Evolutionary conservation across 2,113 vertebrate species (phyloP), one percentile per base, ranked within the genome.

Genomic region (Larimichthys polyactis): DNA sequence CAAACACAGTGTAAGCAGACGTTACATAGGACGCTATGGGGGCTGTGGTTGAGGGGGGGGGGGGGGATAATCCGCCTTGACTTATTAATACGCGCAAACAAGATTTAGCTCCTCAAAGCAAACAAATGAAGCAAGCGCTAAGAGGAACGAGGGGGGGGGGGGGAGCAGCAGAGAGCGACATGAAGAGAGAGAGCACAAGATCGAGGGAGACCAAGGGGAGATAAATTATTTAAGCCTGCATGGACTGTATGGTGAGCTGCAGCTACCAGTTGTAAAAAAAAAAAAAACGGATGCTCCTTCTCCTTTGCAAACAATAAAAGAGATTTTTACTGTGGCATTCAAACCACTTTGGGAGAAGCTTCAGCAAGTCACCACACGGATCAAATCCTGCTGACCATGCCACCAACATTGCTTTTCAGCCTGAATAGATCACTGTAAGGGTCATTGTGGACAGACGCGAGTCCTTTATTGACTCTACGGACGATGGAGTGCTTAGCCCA

Each of bases 31-130:
- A 74, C 71, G 71, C 84, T 89, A 80, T 66, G 58, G 79, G 84
- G 87, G 86, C 74, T 27, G 67, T 16, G 54, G 55, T 20, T 20
- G 51, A 36, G 49, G 71, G 49, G 71, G 62, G 52, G 54, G 72
- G 49, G 71, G 59, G 49, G 54, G 84, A 89, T 93, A 93, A 94
- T 94, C 93, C 79, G 70, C 90, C 91, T 90, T 93, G 89, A 92
- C 76, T 94, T 94, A 94, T 95, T 94, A 95, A 93, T 93, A 95
- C 86, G 79, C 83, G 81, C 92, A 95, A 94, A 94, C 93, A 93
- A 93, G 91, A 94, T 94, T 94, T 94, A 94, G 91, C 90, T 94
- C 83, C 92, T 95, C 89, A 95, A 94, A 94, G 92, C 94, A 94
- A 94, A 95, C 93, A 94, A 94, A 94, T 93, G 86, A 92, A 91